Conservation (phyloP, 1,140 invertebrate species). For the Lepidurus apus region DNA sequence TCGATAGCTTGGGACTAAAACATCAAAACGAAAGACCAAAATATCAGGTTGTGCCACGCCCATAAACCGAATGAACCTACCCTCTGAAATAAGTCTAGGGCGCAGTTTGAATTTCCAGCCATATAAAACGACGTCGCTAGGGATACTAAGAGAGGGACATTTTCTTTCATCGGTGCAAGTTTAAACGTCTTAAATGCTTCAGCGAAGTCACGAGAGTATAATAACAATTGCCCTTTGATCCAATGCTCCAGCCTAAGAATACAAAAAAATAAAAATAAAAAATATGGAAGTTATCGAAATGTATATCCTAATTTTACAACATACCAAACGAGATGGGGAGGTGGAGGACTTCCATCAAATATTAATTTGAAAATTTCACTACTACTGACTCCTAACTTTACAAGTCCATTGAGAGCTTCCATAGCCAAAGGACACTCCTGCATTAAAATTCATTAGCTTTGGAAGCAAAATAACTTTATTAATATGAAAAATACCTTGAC, state of each 20-base stretch:
- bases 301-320: conserved; percentile 28
- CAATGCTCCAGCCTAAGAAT: conserved; percentile 58
- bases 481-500: conserved; percentile 48
- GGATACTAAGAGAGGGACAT: conserved; percentile 56
- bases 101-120: conserved; percentile 48
- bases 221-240: conserved; percentile 61
- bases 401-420: conserved; percentile 60
- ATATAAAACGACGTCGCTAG: conserved; percentile 63
- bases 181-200: conserved; percentile 58
- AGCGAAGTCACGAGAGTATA: conserved; percentile 58
- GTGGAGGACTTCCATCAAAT: conserved; percentile 50
- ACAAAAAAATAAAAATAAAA: conserved; percentile 35
- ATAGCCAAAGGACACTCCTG: conserved; percentile 67
- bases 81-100: conserved; percentile 37
- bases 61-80: conserved; percentile 29
- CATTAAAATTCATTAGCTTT: conserved; percentile 33
- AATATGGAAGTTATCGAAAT: conserved; percentile 33
- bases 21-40: conserved; percentile 27
- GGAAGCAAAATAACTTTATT: neutral
- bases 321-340: conserved; percentile 51
- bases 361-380: conserved; percentile 46
- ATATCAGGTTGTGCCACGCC: neutral
- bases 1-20: conserved; percentile 53
- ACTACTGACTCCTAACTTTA: conserved; percentile 59
- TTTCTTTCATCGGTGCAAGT: conserved; percentile 54